phyloP scores from a whole-genome alignment of 2,797 vertebrate genomes.

The Protonibea diacanthus region DNA sequence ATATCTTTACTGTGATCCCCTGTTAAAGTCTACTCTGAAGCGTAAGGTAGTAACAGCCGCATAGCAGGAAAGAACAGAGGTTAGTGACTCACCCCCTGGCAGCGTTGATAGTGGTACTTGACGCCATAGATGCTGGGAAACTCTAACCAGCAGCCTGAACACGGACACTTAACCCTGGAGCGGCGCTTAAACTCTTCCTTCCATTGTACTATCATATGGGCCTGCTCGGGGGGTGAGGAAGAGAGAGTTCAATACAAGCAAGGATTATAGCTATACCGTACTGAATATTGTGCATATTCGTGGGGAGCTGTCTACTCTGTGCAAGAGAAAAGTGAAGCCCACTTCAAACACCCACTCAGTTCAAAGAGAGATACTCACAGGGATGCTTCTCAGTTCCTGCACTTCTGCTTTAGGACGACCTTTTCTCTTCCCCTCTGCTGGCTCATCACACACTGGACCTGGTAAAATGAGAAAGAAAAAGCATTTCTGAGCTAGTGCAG shows the following conservation, averaged over 20 bases:
- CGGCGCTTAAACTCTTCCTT: conserved; percentile 97
- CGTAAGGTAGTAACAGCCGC: conserved; percentile 45
- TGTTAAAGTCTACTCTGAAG: conserved; percentile 34
- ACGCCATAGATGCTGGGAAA: conserved; percentile 98
- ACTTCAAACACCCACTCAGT: conserved; percentile 58
- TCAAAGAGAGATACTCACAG: conserved; percentile 87
- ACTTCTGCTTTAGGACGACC: conserved; percentile 92
- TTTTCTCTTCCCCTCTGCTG: conserved; percentile 93
- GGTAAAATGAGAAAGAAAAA: conserved; percentile 41
- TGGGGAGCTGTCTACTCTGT: conserved; percentile 44
- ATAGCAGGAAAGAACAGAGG: conserved; percentile 64
- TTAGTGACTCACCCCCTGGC: conserved; percentile 90
- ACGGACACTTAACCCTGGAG: conserved; percentile 95
- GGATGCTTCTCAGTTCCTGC: conserved; percentile 94
- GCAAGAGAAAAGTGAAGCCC: conserved; percentile 45
- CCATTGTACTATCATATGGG: conserved; percentile 95
- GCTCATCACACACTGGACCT: conserved; percentile 89
- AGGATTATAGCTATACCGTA: conserved; percentile 41
- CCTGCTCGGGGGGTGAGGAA: conserved; percentile 80
- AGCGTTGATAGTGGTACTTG: conserved; percentile 99
- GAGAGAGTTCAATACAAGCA: conserved; percentile 62
- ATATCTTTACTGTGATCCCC: conserved; percentile 9
- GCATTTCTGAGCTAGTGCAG: conserved; percentile 16
- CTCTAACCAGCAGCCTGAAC: conserved; percentile 97
- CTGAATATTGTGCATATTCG: conserved; percentile 58